Base-by-base conservation (phyloP, 2,888 invertebrate genomes). In the Ormyrus rosae region DNA sequence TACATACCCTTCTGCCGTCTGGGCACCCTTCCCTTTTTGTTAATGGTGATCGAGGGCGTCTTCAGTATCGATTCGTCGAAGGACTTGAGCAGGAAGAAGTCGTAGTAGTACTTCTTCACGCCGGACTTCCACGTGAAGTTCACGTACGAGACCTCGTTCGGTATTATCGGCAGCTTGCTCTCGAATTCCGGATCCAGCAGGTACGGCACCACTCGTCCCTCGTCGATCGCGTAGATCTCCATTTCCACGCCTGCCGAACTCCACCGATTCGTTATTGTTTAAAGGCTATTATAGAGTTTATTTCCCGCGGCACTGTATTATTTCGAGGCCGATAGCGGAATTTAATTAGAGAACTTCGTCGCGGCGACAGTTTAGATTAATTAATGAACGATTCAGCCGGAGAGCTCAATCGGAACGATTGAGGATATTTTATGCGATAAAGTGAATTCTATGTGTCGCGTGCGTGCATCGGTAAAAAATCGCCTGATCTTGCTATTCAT, bases 71-170 rank as follows among this genome's bases (percentile, higher is more conserved):
- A 94, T 84, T 96, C 95, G 89, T 97, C 96, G 86, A 95, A 95
- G 7, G 97, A 97, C 87, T 96, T 95, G 84, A 98, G 92, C 76
- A 95, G 94, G 90, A 97, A 96, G 90, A 98, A 98, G 90, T 97
- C 94, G 90, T 98, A 98, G 87, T 93, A 94, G 90, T 96, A 96
- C 88, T 95, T 95, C 90, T 95, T 95, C 84, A 92, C 92, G 19
- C 96, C 96, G 0, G 97, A 95, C 88, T 95, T 95, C 97, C 97
- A 97, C 64, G 97, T 97, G 89, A 97, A 97, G 91, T 97, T 97
- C 1, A 97, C 97, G 89, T 95, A 95, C 82, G 95, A 95, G 46
- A 98, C 96, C 92, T 98, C 97, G 6, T 97, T 96, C 2, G 98
- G 98, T 88, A 98, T 97, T 78, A 96, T 94, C 64, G 97, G 97